Evolutionary conservation across 2,888 invertebrate species (phyloP), one percentile per base, ranked within the genome.

Genomic region (Theodoxus fluviatilis): DNA sequence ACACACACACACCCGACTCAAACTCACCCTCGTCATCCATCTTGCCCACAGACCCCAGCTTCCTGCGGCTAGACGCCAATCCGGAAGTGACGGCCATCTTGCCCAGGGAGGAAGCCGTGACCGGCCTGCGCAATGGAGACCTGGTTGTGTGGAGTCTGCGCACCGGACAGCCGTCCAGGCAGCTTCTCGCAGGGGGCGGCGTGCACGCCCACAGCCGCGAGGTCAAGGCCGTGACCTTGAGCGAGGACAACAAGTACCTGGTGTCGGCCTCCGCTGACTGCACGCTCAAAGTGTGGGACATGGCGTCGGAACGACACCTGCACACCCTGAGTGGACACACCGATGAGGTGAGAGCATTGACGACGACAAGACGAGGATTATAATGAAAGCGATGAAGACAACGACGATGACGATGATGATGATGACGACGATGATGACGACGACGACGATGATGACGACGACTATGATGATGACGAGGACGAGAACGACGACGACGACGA

Each of bases 111-210:
- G 86, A 86, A 73, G 86, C 84, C 1, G 83, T 85, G 22, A 87
- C 87, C 37, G 87, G 87, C 33, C 81, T 86, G 22, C 75, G 86
- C 33, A 85, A 85, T 70, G 87, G 87, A 49, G 86, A 87, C 69
- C 79, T 87, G 22, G 80, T 84, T 35, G 80, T 87, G 67, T 87
- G 87, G 87, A 86, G 83, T 72, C 74, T 87, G 71, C 75, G 83
- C 18, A 86, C 85, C 28, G 72, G 72, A 25, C 82, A 82, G 67
- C 80, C 85, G 0, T 81, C 80, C 67, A 77, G 85, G 25, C 85
- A 86, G 75, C 78, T 86, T 37, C 77, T 85, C 47, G 77, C 79
- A 61, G 73, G 80, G 68, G 73, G 78, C 43, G 79, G 83, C 25
- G 70, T 77, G 37, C 79, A 82, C 73, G 86, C 87, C 7, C 87